Base-by-base conservation (phyloP, 1,140 invertebrate species). In the Bombyx mandarina region DNA sequence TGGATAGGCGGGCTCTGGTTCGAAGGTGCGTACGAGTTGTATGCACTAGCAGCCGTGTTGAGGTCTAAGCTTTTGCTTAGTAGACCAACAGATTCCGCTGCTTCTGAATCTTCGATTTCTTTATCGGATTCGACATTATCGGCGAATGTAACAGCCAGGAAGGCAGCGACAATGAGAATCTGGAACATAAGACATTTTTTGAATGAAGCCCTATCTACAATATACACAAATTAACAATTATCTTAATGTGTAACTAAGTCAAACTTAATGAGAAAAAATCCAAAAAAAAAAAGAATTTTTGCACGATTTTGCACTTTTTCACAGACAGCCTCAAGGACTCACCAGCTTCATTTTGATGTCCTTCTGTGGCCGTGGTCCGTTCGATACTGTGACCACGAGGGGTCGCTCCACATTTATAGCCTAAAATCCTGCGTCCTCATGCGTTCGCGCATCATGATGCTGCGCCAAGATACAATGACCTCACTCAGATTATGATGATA, bases 261-360 rank as follows among this genome's bases (percentile, higher is more conserved):
- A 35, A 35, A 35, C 0, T 35, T 35, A 35, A 35, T 35, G 26
- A 5, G 26, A 35, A 35, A 35, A 35, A 35, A 35, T 35, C 26
- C 26, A 35, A 35, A 35, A 35, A 1, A 1, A 35, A 35, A 35
- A 35, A 0, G 26, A 35, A 1, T 35, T 35, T 35, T 35, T 35
- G 26, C 26, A 35, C 2, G 0, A 35, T 7, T 3, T 42, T 7
- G 51, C 8, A 9, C 42, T 48, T 35, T 55, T 12, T 54, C n/a
- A 47, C 3, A 59, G 49, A 73, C 48, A 58, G 67, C 12, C 22
- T 61, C 72, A 79, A 86, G 83, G 83, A 86, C 83, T 86, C 77
- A 86, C 83, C 83, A 83, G 73, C 67, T 82, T 86, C 82, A 86
- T 84, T 49, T 73, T 78, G 65, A 69, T 76, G 77, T 86, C 83